Evolutionary conservation across 2,888 invertebrate species (phyloP), one percentile per base, ranked within the genome.

Genomic region (Leucoma salicis): DNA sequence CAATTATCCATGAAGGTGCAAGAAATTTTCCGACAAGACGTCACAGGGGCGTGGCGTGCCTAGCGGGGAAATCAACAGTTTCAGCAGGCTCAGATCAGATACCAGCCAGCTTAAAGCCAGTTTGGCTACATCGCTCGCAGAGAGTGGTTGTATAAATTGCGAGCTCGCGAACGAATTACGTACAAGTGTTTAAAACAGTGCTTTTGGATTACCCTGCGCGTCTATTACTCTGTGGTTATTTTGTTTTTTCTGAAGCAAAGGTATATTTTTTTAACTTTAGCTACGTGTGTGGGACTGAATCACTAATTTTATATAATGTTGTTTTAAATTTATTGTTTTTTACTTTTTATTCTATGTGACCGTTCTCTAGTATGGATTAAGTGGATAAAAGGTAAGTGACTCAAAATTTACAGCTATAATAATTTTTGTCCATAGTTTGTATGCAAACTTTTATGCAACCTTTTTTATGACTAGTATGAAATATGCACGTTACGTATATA

Each of bases 1-100:
- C 46, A 49, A 49, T 53, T 58, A 51, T 47, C 45, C 50, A 39
- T 39, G 39, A 32, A 52, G 60, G 50, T 66, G 69, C 63, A 65
- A 51, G 59, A 71, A 68, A 72, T 64, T 70, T 70, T 63, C 69
- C 64, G 46, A 55, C 59, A 54, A 62, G 65, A 58, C 53, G 57
- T 49, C 49, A 49, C 41, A 47, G 55, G 56, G 51, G 37, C 18
- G 15, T 8, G 53, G 14, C 32, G 35, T 35, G 45, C 6, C 31
- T 41, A 24, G 39, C 14, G 38, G 46, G 47, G 52, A 53, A 59
- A 63, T 60, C 62, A 63, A 66, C 62, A 62, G 57, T 69, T 71
- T 68, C 69, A 60, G 53, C 39, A 68, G 54, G 50, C 51, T 55
- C 56, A 31, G 31, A 14, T 15, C 31, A 16, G 54, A 51, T 46